Evolutionary conservation across 35 echinoderm and acorn worm genomes (phyloP), one percentile per base, ranked within the genome.

Genomic region (Eucidaris tribuloides): DNA sequence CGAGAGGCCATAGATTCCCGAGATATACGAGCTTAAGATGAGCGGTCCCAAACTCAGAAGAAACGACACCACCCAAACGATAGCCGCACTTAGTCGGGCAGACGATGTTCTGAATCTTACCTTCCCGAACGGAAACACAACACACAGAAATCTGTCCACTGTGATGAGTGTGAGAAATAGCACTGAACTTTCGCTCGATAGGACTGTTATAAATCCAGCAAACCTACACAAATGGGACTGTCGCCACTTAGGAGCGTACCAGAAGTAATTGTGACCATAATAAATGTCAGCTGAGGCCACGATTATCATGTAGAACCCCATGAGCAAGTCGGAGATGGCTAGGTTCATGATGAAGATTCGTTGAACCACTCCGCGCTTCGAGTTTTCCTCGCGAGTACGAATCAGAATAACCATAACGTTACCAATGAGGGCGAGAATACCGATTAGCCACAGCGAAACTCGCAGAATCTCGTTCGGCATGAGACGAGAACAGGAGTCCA

Each of bases 221-320:
- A 68, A 79, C 34, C 64, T 80, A 25, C 87, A 94, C 45, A 80
- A 23, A 13, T 5, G 18, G 0, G 87, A 65, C 0, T 29, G 25
- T 39, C 82, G 38, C 92, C 92, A 94, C 4, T 35, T 15, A 2
- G 68, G 64, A 1, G 86, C 74, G 65, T 83, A 42, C 0, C 81
- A 44, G 23, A 89, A 83, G 46, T 90, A 94, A 20, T 86, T 56
- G 5, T 70, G 43, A n/a, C 86, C 80, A 83, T 80, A 94, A 37
- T 81, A 23, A 19, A 76, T 34, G 48, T 94, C 92, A 0, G 77
- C 54, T 59, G 87, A 79, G 22, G 87, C 81, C 14, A 94, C 59
- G 31, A 89, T 86, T 7, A 90, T 40, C 61, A 94, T 33, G 45
- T 94, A 94, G 9, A 94, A 22, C 17, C 86, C 92, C 78, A 85